These are phyloP conservation scores for Bruchidius siliquastri DNA, from an alignment of 2,888 invertebrate genomes.

Conservation along the genomic window DNA sequence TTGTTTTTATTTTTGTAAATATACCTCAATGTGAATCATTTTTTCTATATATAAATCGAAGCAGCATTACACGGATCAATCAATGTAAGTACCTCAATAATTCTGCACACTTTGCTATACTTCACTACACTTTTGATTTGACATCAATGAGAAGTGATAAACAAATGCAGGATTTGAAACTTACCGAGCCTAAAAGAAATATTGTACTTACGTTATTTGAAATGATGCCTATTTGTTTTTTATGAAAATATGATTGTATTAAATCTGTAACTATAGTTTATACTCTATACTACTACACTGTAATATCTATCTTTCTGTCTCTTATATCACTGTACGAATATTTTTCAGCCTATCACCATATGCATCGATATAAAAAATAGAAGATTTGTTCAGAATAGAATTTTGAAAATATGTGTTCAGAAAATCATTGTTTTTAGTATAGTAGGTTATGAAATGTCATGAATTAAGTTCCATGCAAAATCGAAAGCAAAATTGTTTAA, in stretches of 20 bases:
- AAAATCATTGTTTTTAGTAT: no score
- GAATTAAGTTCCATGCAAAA: no score
- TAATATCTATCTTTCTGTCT: no score
- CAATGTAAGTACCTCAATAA: not conserved
- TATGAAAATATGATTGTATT: not conserved
- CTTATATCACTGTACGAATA: not conserved
- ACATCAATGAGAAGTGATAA: not conserved
- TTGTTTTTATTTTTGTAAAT: not conserved
- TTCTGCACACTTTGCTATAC: not conserved
- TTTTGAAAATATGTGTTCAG: not conserved
- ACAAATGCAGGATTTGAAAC: no score
- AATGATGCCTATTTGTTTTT: not conserved
- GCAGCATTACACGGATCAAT: not conserved
- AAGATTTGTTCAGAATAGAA: not conserved
- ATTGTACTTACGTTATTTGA: not conserved
- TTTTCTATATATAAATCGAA: not conserved
- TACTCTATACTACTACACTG: not conserved
- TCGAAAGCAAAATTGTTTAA: no score
- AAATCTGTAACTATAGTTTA: not conserved
- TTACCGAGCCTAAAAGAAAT: not conserved
- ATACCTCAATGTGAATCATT: not conserved
- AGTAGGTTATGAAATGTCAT: no score
- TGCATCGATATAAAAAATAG: not conserved
- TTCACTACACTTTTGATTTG: not conserved
- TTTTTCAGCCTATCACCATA: not conserved